Percentiles rank a stretch among this genome's conserved stretches.
phyloP scores from a whole-genome alignment of 2,797 vertebrate species.

The Danio jaintianensis region DNA sequence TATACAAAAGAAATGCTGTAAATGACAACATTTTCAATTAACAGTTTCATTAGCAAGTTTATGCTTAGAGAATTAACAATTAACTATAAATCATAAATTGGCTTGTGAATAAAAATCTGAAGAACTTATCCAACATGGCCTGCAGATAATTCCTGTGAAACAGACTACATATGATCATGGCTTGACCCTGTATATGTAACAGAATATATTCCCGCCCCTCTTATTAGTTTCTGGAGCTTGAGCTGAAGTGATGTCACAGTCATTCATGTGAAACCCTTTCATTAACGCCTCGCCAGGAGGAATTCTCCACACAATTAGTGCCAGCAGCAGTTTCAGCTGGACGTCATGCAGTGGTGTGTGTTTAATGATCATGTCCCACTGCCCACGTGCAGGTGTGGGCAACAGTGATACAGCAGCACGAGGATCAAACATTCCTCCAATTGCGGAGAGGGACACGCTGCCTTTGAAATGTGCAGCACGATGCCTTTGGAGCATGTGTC shows the following conservation, averaged over 20 bases:
- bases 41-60: no score
- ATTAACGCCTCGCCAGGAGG: slow-evolving; percentile 40
- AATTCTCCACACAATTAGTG: slow-evolving; percentile 62
- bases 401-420: neutral
- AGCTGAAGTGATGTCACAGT: slow-evolving; percentile 44
- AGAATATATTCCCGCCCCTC: neutral
- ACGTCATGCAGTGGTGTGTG: slow-evolving; percentile 51
- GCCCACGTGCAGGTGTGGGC: slow-evolving; percentile 53
- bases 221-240: slow-evolving; percentile 21
- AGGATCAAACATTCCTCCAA: slow-evolving; percentile 31
- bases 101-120: neutral
- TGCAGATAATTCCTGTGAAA: neutral
- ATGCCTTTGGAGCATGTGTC: neutral
- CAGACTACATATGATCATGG: neutral
- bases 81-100: neutral
- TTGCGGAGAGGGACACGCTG: slow-evolving; percentile 18
- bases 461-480: slow-evolving; percentile 56
- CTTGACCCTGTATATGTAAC: neutral
- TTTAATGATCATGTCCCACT: slow-evolving; percentile 57
- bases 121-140: neutral
- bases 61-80: no score
- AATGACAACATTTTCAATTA: no score
- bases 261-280: slow-evolving; percentile 39
- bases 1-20: no score
- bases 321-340: slow-evolving; percentile 40